phyloP scores from a whole-genome alignment of 2,113 vertebrate species.

The Saguinus imperator region DNA sequence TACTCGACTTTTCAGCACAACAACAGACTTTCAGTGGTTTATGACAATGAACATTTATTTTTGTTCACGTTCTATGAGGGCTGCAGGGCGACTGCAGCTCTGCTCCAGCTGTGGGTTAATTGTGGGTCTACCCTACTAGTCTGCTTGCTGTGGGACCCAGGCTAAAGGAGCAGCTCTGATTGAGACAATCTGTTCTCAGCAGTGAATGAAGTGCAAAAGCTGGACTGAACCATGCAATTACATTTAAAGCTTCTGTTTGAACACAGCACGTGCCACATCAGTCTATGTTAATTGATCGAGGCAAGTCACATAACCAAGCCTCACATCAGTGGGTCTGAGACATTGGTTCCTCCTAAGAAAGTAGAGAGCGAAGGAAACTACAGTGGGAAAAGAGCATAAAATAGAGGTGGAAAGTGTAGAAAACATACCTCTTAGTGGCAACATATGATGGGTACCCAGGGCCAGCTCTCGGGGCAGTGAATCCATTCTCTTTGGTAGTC shows the following conservation, averaged over 20 bases:
- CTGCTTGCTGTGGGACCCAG: background rate
- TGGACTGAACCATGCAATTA: background rate
- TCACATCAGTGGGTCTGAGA: background rate
- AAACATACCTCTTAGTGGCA: background rate
- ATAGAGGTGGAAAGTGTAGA: background rate
- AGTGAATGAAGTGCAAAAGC: background rate
- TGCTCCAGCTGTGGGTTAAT: background rate
- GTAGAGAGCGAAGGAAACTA: fast-evolving
- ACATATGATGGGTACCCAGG: background rate
- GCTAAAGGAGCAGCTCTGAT: background rate
- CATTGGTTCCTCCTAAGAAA: background rate
- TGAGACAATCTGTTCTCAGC: background rate
- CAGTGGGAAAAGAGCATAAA: background rate
- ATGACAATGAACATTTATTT: background rate
- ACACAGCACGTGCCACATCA: background rate
- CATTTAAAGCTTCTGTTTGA: background rate
- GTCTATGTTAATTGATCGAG: background rate
- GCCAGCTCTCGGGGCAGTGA: too few relatives aligned
- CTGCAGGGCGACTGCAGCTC: background rate
- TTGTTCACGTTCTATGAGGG: background rate
- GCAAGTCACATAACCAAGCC: background rate
- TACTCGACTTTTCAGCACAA: background rate
- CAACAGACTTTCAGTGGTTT: background rate
- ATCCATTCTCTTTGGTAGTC: background rate
- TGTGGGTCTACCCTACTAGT: fast-evolving